Conservation (phyloP, 2,113 vertebrate genomes). For the Lampris megalopsis region DNA sequence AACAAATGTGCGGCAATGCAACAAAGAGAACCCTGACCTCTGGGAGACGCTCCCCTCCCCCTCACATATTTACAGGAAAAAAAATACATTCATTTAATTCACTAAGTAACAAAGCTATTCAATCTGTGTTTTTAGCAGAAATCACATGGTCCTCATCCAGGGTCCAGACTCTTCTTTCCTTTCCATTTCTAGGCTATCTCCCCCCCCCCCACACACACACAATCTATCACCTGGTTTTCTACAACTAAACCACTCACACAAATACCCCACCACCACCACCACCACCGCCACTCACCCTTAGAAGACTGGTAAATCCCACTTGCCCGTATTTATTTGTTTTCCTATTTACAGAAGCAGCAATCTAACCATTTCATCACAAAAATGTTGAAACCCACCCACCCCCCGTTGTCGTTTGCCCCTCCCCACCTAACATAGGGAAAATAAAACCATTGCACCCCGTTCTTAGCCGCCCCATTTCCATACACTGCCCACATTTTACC, state of each 20-base stretch:
- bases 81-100: slow-evolving; percentile 86
- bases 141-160: slow-evolving; percentile 79
- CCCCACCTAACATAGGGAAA: slow-evolving; percentile 63
- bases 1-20: slow-evolving; percentile 59
- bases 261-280: slow-evolving; percentile 37
- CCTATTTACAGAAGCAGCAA: slow-evolving; percentile 84
- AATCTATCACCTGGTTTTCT: slow-evolving; percentile 57
- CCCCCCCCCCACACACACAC: slow-evolving; percentile 33
- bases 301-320: slow-evolving; percentile 68
- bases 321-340: slow-evolving; percentile 80
- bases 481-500: slow-evolving; percentile 72
- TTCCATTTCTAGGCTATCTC: slow-evolving; percentile 48
- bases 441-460: slow-evolving; percentile 50
- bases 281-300: slow-evolving; percentile 38
- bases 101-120: slow-evolving; percentile 87
- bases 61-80: slow-evolving; percentile 84
- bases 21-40: slow-evolving; percentile 77
- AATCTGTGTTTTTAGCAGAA: slow-evolving; percentile 80
- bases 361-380: slow-evolving; percentile 77
- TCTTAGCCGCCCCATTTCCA: slow-evolving; percentile 59
- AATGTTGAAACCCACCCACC: slow-evolving; percentile 60
- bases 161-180: slow-evolving; percentile 60
- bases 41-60: slow-evolving; percentile 65
- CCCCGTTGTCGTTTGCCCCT: slow-evolving; percentile 39
- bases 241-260: slow-evolving; percentile 65